Evolutionary conservation across 2,888 invertebrate genomes (phyloP).

Genomic region (Thymelicus sylvestris): DNA sequence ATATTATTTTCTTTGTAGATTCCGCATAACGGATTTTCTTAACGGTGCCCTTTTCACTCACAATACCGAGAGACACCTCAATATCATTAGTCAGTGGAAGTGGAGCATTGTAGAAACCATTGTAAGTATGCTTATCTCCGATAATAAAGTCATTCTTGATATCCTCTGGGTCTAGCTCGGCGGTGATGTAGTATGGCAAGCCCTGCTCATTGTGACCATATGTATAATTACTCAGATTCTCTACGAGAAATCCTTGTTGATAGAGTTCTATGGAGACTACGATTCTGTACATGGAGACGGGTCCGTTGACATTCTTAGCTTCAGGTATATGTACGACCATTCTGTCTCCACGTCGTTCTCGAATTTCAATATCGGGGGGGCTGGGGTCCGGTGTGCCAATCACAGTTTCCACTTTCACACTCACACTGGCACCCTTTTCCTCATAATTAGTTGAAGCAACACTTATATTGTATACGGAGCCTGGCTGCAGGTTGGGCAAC

Average conservation of each 20-base stretch:
- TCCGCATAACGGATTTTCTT: constrained; percentile 88
- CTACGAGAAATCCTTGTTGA: constrained; percentile 86
- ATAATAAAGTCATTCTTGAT: constrained; percentile 88
- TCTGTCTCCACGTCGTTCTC: constrained; percentile 85
- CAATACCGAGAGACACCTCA: constrained; percentile 88
- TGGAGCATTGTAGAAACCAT: constrained; percentile 91
- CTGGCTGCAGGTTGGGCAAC: constrained; percentile 88
- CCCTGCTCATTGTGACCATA: constrained; percentile 86
- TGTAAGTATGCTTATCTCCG: constrained; percentile 90
- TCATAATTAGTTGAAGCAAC: constrained; percentile 87
- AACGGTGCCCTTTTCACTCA: constrained; percentile 87
- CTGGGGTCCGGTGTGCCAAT: constrained; percentile 89
- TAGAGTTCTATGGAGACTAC: constrained; percentile 88
- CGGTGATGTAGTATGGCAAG: constrained; percentile 92
- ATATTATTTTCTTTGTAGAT: constrained; percentile 79
- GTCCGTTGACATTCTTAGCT: constrained; percentile 91
- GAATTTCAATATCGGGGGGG: constrained; percentile 88
- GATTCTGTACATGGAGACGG: constrained; percentile 89
- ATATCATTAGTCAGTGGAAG: constrained; percentile 86
- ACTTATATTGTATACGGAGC: constrained; percentile 90
- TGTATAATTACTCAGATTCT: constrained; percentile 86
- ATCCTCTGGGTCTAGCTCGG: constrained; percentile 89
- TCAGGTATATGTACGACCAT: constrained; percentile 88
- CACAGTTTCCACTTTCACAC: constrained; percentile 86
- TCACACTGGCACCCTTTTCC: constrained; percentile 85